These are phyloP conservation scores for Cantharis nigra DNA, from an alignment of 2,888 invertebrate species.

Conservation along the genomic window DNA sequence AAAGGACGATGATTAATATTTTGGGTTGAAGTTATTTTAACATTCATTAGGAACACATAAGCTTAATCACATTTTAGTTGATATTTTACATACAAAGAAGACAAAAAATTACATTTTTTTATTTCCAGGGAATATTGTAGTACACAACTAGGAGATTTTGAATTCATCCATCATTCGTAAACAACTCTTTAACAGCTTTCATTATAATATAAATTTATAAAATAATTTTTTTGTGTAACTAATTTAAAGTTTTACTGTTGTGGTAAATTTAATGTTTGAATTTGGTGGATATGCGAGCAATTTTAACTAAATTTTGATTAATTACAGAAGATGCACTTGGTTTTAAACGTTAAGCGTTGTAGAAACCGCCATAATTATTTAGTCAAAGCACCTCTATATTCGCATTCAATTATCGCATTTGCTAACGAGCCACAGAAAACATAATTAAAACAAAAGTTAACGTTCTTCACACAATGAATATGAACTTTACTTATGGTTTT, in stretches of 20 bases:
- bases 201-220: not conserved
- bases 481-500: slow-evolving; percentile 18
- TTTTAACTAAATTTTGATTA: slow-evolving; percentile 15
- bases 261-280: not conserved
- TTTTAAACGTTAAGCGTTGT: slow-evolving; percentile 10
- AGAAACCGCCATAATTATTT: slow-evolving; percentile 22
- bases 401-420: slow-evolving; percentile 27
- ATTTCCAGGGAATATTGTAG: not conserved
- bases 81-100: not conserved
- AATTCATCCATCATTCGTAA: not conserved
- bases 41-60: not conserved
- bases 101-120: not conserved
- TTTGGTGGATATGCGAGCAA: slow-evolving; percentile 8
- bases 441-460: slow-evolving; percentile 28
- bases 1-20: not conserved
- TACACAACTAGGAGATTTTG: not conserved
- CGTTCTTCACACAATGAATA: slow-evolving; percentile 31
- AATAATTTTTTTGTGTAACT: not conserved
- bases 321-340: slow-evolving; percentile 12
- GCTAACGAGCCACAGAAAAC: slow-evolving; percentile 29
- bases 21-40: not conserved
- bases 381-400: slow-evolving; percentile 27
- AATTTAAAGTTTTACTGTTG: not conserved
- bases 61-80: not conserved
- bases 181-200: not conserved